Percentiles rank a stretch among this genome's conserved stretches.
Evolutionary conservation across 2,797 vertebrate genomes (phyloP).

Genomic region (Pristis pectinata): DNA sequence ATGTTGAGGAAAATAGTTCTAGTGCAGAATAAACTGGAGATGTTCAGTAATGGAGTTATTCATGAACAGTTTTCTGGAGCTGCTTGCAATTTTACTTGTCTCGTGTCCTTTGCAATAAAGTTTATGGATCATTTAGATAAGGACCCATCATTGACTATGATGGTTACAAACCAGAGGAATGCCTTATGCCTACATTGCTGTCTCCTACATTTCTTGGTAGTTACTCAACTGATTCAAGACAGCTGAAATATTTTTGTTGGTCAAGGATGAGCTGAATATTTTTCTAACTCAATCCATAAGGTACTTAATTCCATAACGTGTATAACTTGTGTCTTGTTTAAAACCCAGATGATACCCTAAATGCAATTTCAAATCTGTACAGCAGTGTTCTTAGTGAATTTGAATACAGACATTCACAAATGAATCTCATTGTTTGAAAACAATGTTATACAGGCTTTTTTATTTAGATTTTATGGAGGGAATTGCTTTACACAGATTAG

Average conservation of each 20-base stretch:
- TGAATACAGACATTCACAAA: neutral
- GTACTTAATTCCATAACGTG: neutral
- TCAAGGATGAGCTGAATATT: neutral
- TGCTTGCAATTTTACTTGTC: neutral
- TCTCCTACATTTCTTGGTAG: neutral
- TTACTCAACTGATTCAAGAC: neutral
- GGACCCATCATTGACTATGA: neutral
- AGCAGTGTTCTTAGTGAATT: neutral
- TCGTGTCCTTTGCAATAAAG: neutral
- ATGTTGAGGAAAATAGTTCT: neutral
- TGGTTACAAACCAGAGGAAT: neutral
- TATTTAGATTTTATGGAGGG: neutral
- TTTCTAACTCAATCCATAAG: neutral
- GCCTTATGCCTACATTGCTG: neutral
- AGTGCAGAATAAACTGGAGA: neutral
- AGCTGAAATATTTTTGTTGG: neutral
- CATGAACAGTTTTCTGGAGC: neutral
- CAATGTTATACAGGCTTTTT: neutral
- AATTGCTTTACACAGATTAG: neutral
- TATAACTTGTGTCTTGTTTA: neutral
- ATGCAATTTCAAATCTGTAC: too few species aligned
- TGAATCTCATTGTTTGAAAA: neutral
- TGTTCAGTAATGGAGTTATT: neutral
- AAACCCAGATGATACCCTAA: neutral
- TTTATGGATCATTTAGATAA: neutral